Percentiles rank a stretch among this genome's conserved stretches.
Conservation (phyloP, 2,888 invertebrate species). For the Rotaria macrura region DNA sequence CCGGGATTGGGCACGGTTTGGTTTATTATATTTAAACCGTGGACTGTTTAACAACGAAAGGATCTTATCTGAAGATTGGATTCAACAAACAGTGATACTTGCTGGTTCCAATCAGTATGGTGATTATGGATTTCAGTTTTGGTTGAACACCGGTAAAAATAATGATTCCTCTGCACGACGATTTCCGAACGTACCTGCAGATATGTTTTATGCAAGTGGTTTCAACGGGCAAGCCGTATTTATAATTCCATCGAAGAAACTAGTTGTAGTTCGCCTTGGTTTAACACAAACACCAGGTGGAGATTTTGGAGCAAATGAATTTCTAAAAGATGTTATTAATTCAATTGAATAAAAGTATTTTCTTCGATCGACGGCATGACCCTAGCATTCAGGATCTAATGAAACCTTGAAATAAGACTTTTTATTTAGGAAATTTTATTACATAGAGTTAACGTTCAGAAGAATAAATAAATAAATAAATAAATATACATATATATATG, state of each 20-base stretch:
- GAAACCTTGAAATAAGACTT: no score
- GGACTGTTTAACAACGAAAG: neutral
- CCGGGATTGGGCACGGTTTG: neutral
- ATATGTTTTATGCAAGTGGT: neutral
- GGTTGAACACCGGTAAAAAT: neutral
- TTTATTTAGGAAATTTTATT: no score
- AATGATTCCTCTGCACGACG: neutral
- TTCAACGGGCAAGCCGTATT: neutral
- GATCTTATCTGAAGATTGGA: neutral
- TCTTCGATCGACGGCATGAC: no score
- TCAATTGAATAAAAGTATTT: neutral
- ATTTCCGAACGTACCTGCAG: neutral
- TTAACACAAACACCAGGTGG: neutral
- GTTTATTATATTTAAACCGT: neutral
- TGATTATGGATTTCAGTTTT: neutral
- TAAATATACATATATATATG: no score
- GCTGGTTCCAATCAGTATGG: neutral
- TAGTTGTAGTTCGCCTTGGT: neutral
- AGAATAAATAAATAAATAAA: no score
- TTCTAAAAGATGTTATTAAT: neutral
- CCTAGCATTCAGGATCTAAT: no score
- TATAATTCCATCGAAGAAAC: conserved; percentile 6
- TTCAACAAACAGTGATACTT: neutral
- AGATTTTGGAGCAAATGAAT: neutral
- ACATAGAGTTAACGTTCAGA: no score